These are phyloP conservation scores for Passer domesticus DNA, from an alignment of 2,113 vertebrate genomes.

Conservation along the genomic window DNA sequence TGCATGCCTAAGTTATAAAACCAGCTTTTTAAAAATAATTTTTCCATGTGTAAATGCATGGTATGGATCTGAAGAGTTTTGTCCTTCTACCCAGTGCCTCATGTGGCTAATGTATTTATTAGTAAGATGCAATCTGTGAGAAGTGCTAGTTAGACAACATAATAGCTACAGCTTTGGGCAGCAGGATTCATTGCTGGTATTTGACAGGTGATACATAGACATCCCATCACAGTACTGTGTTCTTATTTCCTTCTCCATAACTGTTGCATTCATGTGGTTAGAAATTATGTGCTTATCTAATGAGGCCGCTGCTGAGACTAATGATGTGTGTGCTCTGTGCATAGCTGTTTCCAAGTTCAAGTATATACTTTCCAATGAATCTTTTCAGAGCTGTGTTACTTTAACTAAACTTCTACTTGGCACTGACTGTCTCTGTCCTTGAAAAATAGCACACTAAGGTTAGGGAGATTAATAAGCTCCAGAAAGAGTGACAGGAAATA, in stretches of 20 bases:
- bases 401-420: background rate
- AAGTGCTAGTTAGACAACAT: background rate
- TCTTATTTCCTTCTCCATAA: background rate
- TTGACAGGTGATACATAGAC: background rate
- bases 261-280: background rate
- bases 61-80: background rate
- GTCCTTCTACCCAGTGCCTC: background rate
- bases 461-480: background rate
- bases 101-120: background rate
- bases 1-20: background rate
- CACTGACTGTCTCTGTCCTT: background rate
- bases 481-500: background rate
- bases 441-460: background rate
- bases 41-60: background rate
- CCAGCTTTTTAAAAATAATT: background rate
- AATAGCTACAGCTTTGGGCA: background rate
- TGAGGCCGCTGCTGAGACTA: background rate
- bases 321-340: background rate
- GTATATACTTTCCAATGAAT: background rate
- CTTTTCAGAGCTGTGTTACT: background rate
- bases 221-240: background rate
- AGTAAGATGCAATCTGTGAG: background rate
- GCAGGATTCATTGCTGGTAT: background rate
- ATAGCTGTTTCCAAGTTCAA: background rate
- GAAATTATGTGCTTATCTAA: background rate